These are phyloP conservation scores for Neopelma chrysocephalum DNA, from an alignment of 2,797 vertebrate genomes.

Conservation along the genomic window DNA sequence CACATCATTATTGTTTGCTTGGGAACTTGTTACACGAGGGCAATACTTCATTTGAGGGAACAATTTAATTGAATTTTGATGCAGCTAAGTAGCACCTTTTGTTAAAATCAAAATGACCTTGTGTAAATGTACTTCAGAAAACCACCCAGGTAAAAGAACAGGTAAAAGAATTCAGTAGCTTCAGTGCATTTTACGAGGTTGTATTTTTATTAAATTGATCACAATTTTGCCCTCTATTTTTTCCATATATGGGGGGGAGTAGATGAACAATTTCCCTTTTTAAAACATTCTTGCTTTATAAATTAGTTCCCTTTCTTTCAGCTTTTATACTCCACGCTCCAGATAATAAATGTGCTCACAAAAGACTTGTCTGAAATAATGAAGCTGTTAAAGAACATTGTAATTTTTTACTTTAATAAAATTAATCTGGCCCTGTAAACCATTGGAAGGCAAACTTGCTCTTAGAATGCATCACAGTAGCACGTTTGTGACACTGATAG, in stretches of 20 bases:
- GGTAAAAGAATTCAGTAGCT: background rate
- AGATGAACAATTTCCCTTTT: conserved; percentile 57
- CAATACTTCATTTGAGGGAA: conserved; percentile 37
- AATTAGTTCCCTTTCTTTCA: conserved; percentile 52
- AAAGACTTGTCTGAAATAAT: conserved; percentile 70
- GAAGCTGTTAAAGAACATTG: conserved; percentile 65
- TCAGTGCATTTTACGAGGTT: background rate
- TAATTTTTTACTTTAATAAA: conserved; percentile 76
- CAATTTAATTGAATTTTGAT: conserved; percentile 48
- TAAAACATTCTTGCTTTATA: conserved; percentile 57
- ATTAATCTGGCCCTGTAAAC: conserved; percentile 70
- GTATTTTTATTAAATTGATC: conserved; percentile 10
- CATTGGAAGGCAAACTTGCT: conserved; percentile 62
- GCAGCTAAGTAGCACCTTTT: conserved; percentile 9
- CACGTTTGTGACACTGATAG: conserved; percentile 67
- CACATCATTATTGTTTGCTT: background rate
- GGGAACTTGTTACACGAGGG: conserved; percentile 1
- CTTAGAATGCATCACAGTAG: conserved; percentile 58
- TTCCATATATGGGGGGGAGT: background rate
- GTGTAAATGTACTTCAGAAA: conserved; percentile 31
- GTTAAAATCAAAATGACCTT: conserved; percentile 34
- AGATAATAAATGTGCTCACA: conserved; percentile 66
- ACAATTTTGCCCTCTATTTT: conserved; percentile 2
- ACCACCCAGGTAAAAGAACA: conserved; percentile 16
- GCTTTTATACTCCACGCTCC: conserved; percentile 40